Evolutionary conservation across 2,797 vertebrate species (phyloP), one percentile per base, ranked within the genome.

Genomic region (Hydrophis major): DNA sequence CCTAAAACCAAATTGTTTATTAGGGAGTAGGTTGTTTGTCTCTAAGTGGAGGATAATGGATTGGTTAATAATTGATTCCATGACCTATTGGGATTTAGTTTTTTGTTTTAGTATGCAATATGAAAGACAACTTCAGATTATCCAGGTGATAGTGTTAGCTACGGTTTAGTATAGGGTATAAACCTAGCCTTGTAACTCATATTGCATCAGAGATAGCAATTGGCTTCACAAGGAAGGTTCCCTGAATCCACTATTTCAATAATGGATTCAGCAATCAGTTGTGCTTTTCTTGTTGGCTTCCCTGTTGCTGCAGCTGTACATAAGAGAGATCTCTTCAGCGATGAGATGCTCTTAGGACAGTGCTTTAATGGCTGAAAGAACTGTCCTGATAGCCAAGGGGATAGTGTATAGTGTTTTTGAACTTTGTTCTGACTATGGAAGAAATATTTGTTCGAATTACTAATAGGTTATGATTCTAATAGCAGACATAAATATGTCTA

Each of bases 181-280:
- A 83, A 47, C 20, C 42, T 47, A 25, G 37, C 20, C 37, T 47
- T 83, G 74, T 47, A 47, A 47, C 20, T 12, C 37, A 83, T 83
- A 47, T 83, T 47, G 74, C 37, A 6, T 92, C 25, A 92, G 55
- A 93, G 93, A 83, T 0, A 0, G 92, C 92, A 56, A 94, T 94
- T 95, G 93, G 69, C 92, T 91, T 86, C 47, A 94, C 92, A 89
- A 88, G 92, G 56, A 91, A 95, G 63, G 78, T 89, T 93, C 91
- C 92, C 86, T 86, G 86, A 96, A 95, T 95, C 88, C 53, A 61
- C 50, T 66, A 92, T 93, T 37, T 12, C 87, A 89, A 27, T 56
- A 87, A 74, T 90, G 47, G 27, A 86, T 47, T 83, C 20, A 83
- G 42, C 74, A 47, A 47, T 83, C 10, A 25, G 59, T n/a, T 89